These are phyloP conservation scores for Podabrus alpinus DNA, from an alignment of 2,888 invertebrate genomes.

Conservation along the genomic window DNA sequence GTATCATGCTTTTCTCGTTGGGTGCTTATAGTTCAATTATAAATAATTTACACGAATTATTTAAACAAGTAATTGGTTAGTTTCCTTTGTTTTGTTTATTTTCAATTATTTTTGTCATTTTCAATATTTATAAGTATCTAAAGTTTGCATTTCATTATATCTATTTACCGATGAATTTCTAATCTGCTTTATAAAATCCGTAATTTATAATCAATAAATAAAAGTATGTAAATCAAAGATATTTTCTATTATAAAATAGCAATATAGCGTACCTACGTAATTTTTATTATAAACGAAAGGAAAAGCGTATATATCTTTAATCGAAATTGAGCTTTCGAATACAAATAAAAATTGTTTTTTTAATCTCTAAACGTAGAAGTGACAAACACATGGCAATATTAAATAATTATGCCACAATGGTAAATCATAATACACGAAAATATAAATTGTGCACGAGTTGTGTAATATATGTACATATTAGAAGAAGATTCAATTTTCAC, in stretches of 20 bases:
- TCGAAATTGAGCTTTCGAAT: background rate
- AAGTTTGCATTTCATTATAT: background rate
- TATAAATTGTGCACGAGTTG: slow-evolving; percentile 2
- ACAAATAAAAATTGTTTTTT: background rate
- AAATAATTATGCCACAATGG: background rate
- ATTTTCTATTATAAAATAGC: background rate
- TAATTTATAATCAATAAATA: background rate
- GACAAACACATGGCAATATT: background rate
- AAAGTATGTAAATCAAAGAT: background rate
- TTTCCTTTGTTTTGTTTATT: background rate
- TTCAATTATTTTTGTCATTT: background rate
- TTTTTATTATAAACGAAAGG: slow-evolving; percentile 8
- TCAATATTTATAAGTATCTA: background rate
- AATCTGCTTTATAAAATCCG: background rate
- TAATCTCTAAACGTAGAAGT: background rate
- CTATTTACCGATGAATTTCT: background rate
- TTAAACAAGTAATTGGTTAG: background rate
- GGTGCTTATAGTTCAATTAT: background rate
- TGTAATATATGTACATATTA: slow-evolving; percentile 3
- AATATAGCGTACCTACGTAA: background rate
- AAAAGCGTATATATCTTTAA: background rate
- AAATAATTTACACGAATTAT: background rate
- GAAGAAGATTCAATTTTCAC: slow-evolving; percentile 12
- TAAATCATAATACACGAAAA: background rate
- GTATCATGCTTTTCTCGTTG: background rate